phyloP scores from a whole-genome alignment of 2,113 vertebrate genomes.

The Taxidea taxus region DNA sequence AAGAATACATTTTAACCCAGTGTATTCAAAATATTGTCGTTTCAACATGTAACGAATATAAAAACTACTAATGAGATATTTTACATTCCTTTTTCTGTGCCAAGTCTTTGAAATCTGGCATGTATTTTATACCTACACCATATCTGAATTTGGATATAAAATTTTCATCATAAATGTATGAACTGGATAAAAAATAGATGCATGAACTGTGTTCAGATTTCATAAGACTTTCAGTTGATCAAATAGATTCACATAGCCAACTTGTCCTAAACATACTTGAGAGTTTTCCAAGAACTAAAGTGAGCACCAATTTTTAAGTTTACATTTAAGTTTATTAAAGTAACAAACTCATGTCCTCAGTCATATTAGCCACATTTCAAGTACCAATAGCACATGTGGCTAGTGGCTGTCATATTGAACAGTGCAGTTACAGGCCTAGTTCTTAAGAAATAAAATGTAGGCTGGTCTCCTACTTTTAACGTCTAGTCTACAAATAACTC shows the following conservation, averaged over 20 bases:
- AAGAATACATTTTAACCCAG: not conserved
- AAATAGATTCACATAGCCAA: not conserved
- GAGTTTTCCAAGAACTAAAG: not conserved
- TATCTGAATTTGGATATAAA: not conserved
- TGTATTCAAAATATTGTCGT: not conserved
- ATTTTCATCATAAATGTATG: not conserved
- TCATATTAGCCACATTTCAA: not conserved
- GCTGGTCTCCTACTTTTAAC: not conserved
- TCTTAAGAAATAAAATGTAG: not conserved
- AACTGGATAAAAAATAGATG: not conserved
- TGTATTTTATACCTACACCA: not conserved
- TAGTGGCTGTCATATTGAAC: not conserved
- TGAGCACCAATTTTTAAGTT: not conserved
- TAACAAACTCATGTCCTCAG: not conserved
- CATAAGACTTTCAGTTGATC: not conserved
- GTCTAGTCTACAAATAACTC: not conserved
- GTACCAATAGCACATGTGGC: not conserved
- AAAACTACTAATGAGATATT: not conserved
- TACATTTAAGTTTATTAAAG: slow-evolving; percentile 1
- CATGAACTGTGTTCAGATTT: not conserved
- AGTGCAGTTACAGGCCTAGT: not conserved
- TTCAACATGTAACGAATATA: not conserved
- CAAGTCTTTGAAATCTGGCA: not conserved
- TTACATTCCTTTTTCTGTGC: not conserved
- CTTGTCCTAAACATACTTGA: not conserved